Base-by-base conservation (phyloP, 2,888 invertebrate species). In the Melipona bicolor region DNA sequence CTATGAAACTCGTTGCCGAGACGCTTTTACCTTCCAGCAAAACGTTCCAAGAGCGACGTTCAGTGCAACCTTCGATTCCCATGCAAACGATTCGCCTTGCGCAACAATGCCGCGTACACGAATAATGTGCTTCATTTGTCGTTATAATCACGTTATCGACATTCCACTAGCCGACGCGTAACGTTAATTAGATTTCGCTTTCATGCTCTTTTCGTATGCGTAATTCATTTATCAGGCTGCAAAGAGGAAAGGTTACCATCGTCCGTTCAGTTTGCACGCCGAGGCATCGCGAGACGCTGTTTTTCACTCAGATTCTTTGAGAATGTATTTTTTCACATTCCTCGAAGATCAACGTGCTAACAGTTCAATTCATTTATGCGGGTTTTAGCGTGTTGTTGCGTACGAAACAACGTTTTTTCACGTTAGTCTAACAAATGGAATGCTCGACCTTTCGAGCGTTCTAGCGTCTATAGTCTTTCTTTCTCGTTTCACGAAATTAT, bases 1-100 rank as follows among this genome's bases (percentile, higher is more conserved):
- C 3, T 27, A 19, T 15, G 2, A 49, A 49, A 24, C 27, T 61
- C 21, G 6, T 5, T 1, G 36, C 6, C 3, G 9, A 2, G 3
- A n/a, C 43, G 15, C 5, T 61, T 49, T 27, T 19, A 19, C 19
- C 1, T 17, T 6, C 11, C 4, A 27, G 15, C 17, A n/a, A 2
- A 43, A 49, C 17, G 21, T 21, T 72, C 36, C 9, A n/a, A 32
- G 50, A 27, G 27, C 27, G 4, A 21, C 72, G 27, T 4, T 3
- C 19, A 24, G 15, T 6, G 74, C 54, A 65, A 27, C 74, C 36
- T 65, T 74, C 74, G 65, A 75, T 75, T 43, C 65, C 65, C 54
- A 65, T 54, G 24, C 17, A 64, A 27, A 74, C 13, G 19, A 24
- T 24, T 36, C 6, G 5, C 5, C 32, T 71, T 36, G 19, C 54